Percentiles rank a stretch among this genome's conserved stretches.
Evolutionary conservation across 2,797 vertebrate species (phyloP).

Genomic region (Dipus sagitta): DNA sequence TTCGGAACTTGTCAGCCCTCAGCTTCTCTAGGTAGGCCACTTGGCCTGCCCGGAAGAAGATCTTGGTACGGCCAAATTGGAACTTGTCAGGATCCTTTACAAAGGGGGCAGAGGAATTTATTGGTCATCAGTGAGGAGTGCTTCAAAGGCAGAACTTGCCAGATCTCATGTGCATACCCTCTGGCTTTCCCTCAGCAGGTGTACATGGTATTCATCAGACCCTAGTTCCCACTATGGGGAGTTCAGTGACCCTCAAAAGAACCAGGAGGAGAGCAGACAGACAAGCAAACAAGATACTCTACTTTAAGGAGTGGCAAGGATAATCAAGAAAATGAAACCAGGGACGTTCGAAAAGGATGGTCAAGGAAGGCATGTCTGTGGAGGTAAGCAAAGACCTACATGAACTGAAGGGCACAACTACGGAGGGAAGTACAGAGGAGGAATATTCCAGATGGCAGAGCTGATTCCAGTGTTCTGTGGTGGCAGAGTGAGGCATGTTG

Average conservation of each 20-base stretch:
- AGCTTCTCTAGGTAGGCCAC: slow-evolving; percentile 98
- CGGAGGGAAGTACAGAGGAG: accelerated
- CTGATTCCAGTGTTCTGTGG: not conserved
- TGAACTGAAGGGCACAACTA: not conserved
- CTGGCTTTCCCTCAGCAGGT: too few relatives aligned
- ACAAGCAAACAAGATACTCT: not conserved
- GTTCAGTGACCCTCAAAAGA: not conserved
- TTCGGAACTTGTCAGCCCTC: slow-evolving; percentile 94
- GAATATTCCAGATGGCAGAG: not conserved
- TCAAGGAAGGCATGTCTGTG: not conserved
- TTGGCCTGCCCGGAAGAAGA: slow-evolving; percentile 98
- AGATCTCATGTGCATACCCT: accelerated
- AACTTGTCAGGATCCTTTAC: slow-evolving; percentile 96
- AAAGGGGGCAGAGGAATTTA: slow-evolving; percentile 71
- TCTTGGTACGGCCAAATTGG: slow-evolving; percentile 97
- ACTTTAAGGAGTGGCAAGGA: not conserved
- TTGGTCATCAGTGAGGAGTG: slow-evolving; percentile 29
- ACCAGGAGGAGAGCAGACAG: not conserved
- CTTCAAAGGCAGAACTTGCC: not conserved
- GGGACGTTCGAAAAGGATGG: not conserved
- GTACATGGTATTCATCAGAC: not conserved
- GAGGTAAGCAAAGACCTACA: not conserved
- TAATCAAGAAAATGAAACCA: not conserved
- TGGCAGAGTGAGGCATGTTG: not conserved
- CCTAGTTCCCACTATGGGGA: not conserved